Conservation (phyloP, 2,113 vertebrate genomes). For the Anoplopoma fimbria region DNA sequence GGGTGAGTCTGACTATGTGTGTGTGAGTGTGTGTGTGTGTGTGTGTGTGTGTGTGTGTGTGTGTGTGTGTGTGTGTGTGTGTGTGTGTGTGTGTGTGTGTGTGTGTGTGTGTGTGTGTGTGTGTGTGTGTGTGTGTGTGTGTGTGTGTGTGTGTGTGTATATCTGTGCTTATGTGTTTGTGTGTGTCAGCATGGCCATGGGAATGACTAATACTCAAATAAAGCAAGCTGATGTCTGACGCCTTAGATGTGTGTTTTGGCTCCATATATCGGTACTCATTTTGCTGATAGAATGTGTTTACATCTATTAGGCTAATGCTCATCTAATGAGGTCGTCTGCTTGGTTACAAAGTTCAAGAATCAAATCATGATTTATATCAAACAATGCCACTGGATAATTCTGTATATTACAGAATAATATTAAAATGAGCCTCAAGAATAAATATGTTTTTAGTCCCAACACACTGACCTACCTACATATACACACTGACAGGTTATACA, state of each 20-base stretch:
- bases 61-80: not conserved
- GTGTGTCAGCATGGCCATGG: not conserved
- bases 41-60: not conserved
- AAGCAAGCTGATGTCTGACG: slow-evolving; percentile 45
- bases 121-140: not conserved
- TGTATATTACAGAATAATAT: not conserved
- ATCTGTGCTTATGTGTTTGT: not conserved
- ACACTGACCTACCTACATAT: not conserved
- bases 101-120: not conserved
- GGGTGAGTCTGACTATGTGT: not conserved
- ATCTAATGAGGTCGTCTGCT: slow-evolving; percentile 60
- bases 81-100: not conserved
- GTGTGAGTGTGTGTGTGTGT: not conserved
- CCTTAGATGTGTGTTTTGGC: slow-evolving; percentile 20
- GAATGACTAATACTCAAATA: slow-evolving; percentile 37
- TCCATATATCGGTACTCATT: slow-evolving; percentile 1
- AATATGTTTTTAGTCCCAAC: not conserved
- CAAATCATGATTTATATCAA: slow-evolving; percentile 20
- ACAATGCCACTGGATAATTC: not conserved
- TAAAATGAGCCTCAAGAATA: not conserved
- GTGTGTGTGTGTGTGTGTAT: not conserved
- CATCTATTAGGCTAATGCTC: slow-evolving; percentile 63
- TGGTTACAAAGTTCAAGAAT: not conserved
- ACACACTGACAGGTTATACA: not conserved
- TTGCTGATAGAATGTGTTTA: slow-evolving; percentile 65